Base-by-base conservation (phyloP, 2,797 vertebrate species). In the Acanthurus lineatus region DNA sequence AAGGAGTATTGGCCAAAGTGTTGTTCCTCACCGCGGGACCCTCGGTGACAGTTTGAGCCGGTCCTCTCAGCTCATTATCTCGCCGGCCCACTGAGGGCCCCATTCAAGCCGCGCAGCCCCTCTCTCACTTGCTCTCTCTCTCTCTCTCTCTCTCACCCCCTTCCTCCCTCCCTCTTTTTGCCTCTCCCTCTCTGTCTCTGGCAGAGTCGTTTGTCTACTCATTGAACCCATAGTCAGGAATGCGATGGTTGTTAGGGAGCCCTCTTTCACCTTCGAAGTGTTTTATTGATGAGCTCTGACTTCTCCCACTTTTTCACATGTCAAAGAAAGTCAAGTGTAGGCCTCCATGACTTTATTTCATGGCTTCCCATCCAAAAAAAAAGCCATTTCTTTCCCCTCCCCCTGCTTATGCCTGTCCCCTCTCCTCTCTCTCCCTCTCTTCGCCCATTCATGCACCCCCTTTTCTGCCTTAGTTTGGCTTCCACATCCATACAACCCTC, bases 241-340 rank as follows among this genome's bases (percentile, higher is more conserved):
- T 94, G 93, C 89, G 86, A 91, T 94, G 92, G 92, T 92, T 94
- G 93, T 94, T 94, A 92, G 91, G 93, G 91, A 93, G 88, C 88
- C 91, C 92, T 94, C 91, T 93, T 93, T 94, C 93, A 93, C 92
- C 91, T 94, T 89, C 89, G 75, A 93, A 93, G 93, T 94, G 93
- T 93, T 95, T 95, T 95, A 95, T 93, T 94, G 94, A 95, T 94
- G 94, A 95, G 93, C 93, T 91, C 88, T 91, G 94, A 93, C 93
- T 94, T 94, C 92, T 93, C 88, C 88, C 86, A 93, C 86, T 92
- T 94, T 94, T 94, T 94, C 93, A 92, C 92, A 91, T 90, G 91
- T 91, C 91, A 93, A 88, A 91, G 87, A 93, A 94, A 94, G 92
- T 94, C 90, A 94, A 93, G 93, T 93, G 92, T 92, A 93, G 88